A percentile compares a stretch with the other conserved stretches of the same genome.
Evolutionary conservation across 2,113 vertebrate genomes (phyloP).

Genomic region (Oreochromis niloticus): DNA sequence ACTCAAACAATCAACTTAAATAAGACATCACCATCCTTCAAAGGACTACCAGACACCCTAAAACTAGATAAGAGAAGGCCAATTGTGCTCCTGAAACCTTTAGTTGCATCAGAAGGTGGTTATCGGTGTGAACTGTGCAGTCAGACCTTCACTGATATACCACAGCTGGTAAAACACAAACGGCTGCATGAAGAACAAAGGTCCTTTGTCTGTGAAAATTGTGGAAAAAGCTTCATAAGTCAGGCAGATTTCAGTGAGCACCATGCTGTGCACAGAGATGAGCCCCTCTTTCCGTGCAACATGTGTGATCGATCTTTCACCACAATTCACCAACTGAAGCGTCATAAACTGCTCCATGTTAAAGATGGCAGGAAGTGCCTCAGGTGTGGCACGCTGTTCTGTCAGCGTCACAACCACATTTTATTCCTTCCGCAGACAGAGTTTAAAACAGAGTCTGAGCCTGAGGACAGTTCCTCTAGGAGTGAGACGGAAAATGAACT

Average conservation of each 20-base stretch:
- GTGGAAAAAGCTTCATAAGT: constrained; percentile 18
- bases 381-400: constrained; percentile 59
- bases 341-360: constrained; percentile 66
- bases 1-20: neutral
- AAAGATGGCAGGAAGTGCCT: constrained; percentile 58
- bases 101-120: neutral
- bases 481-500: neutral
- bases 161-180: constrained; percentile 36
- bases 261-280: neutral
- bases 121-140: constrained; percentile 36
- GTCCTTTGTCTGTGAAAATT: neutral
- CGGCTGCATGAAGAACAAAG: constrained; percentile 37
- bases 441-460: neutral
- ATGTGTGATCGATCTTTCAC: constrained; percentile 65
- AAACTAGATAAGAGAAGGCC: neutral
- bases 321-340: constrained; percentile 62
- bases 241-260: constrained; percentile 31
- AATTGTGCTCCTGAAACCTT: neutral
- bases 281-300: constrained; percentile 59
- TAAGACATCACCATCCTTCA: neutral
- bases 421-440: neutral
- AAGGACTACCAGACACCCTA: neutral
- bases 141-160: neutral
- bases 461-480: neutral
- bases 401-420: constrained; percentile 45